Base-by-base conservation (phyloP, 2,888 invertebrate species). In the Vandiemenella viatica region DNA sequence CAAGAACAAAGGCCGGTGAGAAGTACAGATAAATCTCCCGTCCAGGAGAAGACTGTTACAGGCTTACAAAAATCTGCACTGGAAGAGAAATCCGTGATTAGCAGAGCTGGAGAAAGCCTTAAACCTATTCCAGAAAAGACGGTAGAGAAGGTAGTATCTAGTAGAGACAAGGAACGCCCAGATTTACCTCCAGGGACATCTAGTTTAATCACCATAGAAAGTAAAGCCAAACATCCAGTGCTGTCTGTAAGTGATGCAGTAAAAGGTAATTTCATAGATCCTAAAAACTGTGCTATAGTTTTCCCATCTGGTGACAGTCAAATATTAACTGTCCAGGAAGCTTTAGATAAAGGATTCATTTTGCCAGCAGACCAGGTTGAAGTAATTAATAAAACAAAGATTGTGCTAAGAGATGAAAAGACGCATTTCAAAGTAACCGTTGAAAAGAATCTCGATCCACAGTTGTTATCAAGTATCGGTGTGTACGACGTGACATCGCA, bases 381-480 rank as follows among this genome's bases (percentile, higher is more conserved):
- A 61, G 69, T 85, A 18, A 59, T 80, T 7, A 76, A 76, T 56
- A 76, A 78, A 60, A 76, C 77, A 55, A 69, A 75, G 51, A 74
- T 83, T 21, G 65, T 76, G 46, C 66, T 83, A 15, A 66, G 70
- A 49, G 74, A 75, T 56, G 73, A 75, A 45, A 71, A 69, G 58
- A 71, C 72, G 2, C 67, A 66, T 58, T 69, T 68, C 58, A 67
- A 65, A 50, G 65, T 77, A 37, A 68, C 68, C 37, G 72, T 80
- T 52, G 74, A 74, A 6, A 76, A 76, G 60, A 71, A 76, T 53
- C 64, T 83, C 44, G 81, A 79, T 42, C 73, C 80, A 0, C 75
- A 79, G 62, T 80, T 82, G 62, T 73, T 93, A 13, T 75, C 82
- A 1, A 76, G 82, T 58, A 72, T 83, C 55, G 89, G 90, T 10